A percentile compares a stretch with the other conserved stretches of the same genome.
These are phyloP conservation scores for Clarias pachynema DNA, from an alignment of 2,797 vertebrate species.

Conservation along the genomic window DNA sequence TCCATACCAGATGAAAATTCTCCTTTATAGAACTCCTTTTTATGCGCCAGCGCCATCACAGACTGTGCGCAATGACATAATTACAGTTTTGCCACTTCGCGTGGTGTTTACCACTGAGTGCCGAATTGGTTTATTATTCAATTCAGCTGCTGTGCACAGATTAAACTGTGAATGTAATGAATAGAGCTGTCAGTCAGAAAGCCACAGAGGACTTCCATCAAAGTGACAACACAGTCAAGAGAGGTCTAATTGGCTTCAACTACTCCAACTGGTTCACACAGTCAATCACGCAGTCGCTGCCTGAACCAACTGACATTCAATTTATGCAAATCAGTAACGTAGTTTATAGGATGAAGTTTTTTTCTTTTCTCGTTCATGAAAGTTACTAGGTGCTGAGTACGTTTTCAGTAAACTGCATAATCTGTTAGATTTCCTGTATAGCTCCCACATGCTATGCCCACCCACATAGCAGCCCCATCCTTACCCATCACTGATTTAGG, in stretches of 20 bases:
- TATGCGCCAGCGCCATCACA: slow-evolving; percentile 49
- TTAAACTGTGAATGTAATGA: slow-evolving; percentile 75
- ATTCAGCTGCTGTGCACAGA: slow-evolving; percentile 67
- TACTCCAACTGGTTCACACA: slow-evolving; percentile 35
- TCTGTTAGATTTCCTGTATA: slow-evolving; percentile 5
- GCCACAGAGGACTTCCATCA: slow-evolving; percentile 31
- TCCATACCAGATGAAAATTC: background rate
- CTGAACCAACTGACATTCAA: background rate
- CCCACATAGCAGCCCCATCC: background rate
- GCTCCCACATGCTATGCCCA: background rate
- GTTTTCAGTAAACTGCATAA: background rate
- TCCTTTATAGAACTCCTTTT: slow-evolving; percentile 31
- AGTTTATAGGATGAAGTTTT: background rate
- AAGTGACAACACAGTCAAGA: slow-evolving; percentile 67
- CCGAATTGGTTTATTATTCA: slow-evolving; percentile 73
- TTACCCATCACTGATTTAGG: background rate
- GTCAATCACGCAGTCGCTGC: slow-evolving; percentile 14
- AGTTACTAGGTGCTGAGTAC: background rate
- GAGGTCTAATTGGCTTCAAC: slow-evolving; percentile 72
- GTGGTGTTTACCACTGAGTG: slow-evolving; percentile 72
- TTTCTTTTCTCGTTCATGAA: background rate
- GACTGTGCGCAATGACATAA: slow-evolving; percentile 71
- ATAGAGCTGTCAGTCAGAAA: slow-evolving; percentile 77
- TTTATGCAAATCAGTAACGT: slow-evolving; percentile 3
- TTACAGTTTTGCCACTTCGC: slow-evolving; percentile 74